Conservation (phyloP, 2,888 invertebrate genomes). For the Tipula lateralis region DNA sequence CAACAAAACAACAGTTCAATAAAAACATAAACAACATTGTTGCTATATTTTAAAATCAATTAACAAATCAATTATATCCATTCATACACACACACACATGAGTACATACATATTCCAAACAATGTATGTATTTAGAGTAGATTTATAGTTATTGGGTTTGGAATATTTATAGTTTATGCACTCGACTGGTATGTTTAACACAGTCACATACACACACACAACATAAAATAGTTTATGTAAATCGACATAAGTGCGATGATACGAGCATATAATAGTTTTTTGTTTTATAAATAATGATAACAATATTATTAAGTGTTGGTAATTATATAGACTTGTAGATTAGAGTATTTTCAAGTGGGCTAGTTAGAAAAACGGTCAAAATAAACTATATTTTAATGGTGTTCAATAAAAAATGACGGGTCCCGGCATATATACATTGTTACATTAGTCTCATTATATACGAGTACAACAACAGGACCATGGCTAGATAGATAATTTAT, state of each 20-base stretch:
- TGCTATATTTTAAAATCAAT: constrained; percentile 14
- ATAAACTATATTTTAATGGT: too few species aligned
- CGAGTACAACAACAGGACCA: too few species aligned
- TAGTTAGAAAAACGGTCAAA: background rate
- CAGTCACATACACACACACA: background rate
- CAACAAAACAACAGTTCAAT: background rate
- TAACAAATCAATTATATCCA: background rate
- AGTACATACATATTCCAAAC: background rate
- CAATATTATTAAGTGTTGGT: background rate
- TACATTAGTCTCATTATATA: too few species aligned
- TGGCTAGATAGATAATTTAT: too few species aligned
- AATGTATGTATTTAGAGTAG: background rate
- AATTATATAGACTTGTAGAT: background rate
- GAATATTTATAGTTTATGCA: background rate
- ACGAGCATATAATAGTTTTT: background rate
- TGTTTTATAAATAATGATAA: background rate
- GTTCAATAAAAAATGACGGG: too few species aligned
- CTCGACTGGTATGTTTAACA: background rate
- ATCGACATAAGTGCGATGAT: background rate
- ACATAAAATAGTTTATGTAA: background rate
- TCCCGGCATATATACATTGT: too few species aligned
- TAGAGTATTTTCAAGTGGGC: background rate
- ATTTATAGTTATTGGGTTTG: background rate
- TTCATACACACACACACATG: background rate
- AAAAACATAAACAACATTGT: background rate